Conservation (phyloP, 2,113 vertebrate genomes). For the Plestiodon gilberti region DNA sequence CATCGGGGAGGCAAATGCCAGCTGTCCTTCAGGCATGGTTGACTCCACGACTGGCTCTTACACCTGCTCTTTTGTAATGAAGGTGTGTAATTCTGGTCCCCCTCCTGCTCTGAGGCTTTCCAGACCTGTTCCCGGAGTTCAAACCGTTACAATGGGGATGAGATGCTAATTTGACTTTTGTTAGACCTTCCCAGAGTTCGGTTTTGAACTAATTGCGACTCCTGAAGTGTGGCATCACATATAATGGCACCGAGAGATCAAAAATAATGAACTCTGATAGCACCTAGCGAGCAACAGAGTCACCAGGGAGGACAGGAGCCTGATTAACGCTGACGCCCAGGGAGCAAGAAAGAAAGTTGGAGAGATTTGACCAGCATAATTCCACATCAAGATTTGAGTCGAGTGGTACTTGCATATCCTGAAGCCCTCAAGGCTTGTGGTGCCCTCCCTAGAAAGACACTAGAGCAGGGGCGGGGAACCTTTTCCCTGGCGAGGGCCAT, state of each 20-base stretch:
- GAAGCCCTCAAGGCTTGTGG: no score
- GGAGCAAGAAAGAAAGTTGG: neutral
- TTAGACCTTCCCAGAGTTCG: neutral
- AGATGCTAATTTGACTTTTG: neutral
- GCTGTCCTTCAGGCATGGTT: no score
- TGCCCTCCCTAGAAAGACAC: no score
- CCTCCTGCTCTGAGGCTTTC: neutral
- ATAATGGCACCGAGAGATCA: neutral
- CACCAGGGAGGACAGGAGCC: neutral
- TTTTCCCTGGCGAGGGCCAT: no score
- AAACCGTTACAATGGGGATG: neutral
- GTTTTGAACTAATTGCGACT: slow-evolving; percentile 7
- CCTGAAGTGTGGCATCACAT: neutral
- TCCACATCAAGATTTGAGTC: neutral
- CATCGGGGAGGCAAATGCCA: no score
- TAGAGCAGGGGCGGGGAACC: no score
- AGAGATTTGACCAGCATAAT: neutral
- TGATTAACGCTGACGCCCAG: neutral
- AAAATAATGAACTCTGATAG: neutral
- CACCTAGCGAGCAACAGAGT: neutral
- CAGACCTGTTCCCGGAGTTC: neutral
- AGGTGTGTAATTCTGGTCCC: neutral
- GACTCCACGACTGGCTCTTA: no score
- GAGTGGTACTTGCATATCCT: no score
- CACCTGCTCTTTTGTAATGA: no score